Conservation (phyloP, 2,888 invertebrate genomes). For the Drosophila picticornis region DNA sequence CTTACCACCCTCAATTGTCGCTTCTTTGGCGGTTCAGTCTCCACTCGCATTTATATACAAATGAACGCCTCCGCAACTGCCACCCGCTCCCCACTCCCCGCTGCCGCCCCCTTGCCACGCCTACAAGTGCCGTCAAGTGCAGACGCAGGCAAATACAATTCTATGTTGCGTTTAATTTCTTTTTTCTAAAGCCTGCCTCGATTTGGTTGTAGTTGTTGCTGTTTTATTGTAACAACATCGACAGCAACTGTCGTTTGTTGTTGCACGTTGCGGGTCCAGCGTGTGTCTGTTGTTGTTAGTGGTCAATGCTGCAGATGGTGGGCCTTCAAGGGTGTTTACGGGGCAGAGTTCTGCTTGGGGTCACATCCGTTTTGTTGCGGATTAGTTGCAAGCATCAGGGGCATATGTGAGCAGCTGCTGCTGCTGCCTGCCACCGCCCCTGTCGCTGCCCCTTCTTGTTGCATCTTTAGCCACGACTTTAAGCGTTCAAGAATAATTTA, state of each 20-base stretch:
- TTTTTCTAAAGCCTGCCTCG: constrained; percentile 7
- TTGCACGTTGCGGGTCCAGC: constrained; percentile 39
- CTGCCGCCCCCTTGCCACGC: constrained; percentile 27
- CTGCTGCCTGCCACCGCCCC: neutral
- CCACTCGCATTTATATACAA: constrained; percentile 72
- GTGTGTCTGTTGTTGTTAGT: constrained; percentile 52
- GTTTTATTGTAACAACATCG: constrained; percentile 62
- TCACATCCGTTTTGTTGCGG: constrained; percentile 59
- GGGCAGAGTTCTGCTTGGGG: neutral
- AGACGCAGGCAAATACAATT: constrained; percentile 78
- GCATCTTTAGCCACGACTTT: constrained; percentile 19
- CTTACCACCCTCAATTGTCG: constrained; percentile 69
- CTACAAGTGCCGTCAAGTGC: constrained; percentile 66
- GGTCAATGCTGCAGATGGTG: constrained; percentile 25
- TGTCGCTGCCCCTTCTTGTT: neutral
- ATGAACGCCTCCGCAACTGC: constrained; percentile 74
- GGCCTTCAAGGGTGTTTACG: neutral
- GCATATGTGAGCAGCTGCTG: constrained; percentile 35
- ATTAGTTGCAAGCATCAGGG: constrained; percentile 59
- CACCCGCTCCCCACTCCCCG: constrained; percentile 1
- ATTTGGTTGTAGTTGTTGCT: constrained; percentile 33
- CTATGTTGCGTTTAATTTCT: constrained; percentile 36
- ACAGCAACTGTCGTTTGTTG: constrained; percentile 68
- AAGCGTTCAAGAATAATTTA: constrained; percentile 24
- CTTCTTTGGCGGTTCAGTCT: constrained; percentile 67